These are phyloP conservation scores for Megaceryle torquata DNA, from an alignment of 2,113 vertebrate species.

Conservation along the genomic window DNA sequence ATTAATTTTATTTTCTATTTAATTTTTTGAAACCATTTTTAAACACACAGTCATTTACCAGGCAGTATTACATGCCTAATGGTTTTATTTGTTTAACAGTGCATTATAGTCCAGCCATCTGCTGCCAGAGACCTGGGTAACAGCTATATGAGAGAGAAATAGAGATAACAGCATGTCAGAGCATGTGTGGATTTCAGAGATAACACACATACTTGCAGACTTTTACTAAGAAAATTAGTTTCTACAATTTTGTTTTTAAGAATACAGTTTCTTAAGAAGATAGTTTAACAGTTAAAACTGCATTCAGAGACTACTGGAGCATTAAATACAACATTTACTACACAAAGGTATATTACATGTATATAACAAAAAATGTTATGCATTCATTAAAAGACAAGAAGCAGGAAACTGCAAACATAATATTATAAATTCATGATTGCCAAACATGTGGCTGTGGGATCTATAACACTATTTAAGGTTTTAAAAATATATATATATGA, in stretches of 20 bases:
- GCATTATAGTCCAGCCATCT: conserved; percentile 61
- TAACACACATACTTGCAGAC: conserved; percentile 32
- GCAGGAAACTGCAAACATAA: not conserved
- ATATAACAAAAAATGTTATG: not conserved
- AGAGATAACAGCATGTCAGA: conserved; percentile 49
- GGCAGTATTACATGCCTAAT: conserved; percentile 45
- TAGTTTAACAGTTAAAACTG: not conserved
- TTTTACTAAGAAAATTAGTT: conserved; percentile 4
- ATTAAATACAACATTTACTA: not conserved
- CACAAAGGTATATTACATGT: not conserved
- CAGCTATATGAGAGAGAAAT: conserved; percentile 13
- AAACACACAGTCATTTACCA: conserved; percentile 44
- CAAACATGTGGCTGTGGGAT: not conserved
- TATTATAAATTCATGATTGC: not conserved
- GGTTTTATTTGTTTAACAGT: conserved; percentile 65
- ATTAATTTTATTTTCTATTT: conserved; percentile 34
- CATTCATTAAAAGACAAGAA: not conserved
- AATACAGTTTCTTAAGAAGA: not conserved
- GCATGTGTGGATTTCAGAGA: conserved; percentile 33
- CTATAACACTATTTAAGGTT: not conserved
- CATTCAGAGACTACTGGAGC: not conserved
- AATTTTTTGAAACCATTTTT: conserved; percentile 37
- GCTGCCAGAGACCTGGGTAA: conserved; percentile 41
- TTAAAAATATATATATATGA: not conserved
- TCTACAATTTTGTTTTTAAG: not conserved